phyloP scores from a whole-genome alignment of 2,888 invertebrate species.

The Cyclophora albipunctata region DNA sequence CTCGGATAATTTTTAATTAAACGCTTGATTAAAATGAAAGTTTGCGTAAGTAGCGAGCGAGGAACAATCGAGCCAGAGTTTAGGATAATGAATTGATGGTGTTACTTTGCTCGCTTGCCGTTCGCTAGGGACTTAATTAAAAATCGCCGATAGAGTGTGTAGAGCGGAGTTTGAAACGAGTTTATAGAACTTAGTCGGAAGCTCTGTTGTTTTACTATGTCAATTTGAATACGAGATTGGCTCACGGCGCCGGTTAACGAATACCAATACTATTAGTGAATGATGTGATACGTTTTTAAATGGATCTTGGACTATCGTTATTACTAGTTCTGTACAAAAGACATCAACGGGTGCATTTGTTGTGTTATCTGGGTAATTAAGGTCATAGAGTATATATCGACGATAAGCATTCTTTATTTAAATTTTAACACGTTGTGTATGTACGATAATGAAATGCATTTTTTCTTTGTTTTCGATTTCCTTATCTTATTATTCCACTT shows the following conservation, averaged over 20 bases:
- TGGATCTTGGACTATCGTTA: neutral
- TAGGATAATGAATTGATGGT: conserved; percentile 76
- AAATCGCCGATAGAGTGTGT: conserved; percentile 75
- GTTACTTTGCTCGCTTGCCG: conserved; percentile 70
- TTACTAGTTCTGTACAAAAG: neutral
- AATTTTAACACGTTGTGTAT: no score
- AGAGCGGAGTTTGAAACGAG: conserved; percentile 70
- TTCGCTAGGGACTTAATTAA: conserved; percentile 73
- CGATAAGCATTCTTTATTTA: no score
- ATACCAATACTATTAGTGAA: conserved; percentile 10
- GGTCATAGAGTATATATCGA: no score
- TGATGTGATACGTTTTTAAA: conserved; percentile 3
- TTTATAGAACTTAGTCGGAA: conserved; percentile 69
- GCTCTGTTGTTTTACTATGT: conserved; percentile 72
- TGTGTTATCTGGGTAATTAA: neutral
- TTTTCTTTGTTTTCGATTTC: no score
- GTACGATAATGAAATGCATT: no score
- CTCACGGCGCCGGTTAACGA: conserved; percentile 37
- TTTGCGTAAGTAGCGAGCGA: conserved; percentile 75
- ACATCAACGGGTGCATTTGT: neutral
- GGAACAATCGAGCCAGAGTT: conserved; percentile 74
- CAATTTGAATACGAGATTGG: conserved; percentile 72
- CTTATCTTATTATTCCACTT: no score
- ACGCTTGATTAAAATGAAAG: conserved; percentile 77
- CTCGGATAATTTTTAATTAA: conserved; percentile 76